phyloP scores from a whole-genome alignment of 2,113 vertebrate genomes.

The Girardinichthys multiradiatus region DNA sequence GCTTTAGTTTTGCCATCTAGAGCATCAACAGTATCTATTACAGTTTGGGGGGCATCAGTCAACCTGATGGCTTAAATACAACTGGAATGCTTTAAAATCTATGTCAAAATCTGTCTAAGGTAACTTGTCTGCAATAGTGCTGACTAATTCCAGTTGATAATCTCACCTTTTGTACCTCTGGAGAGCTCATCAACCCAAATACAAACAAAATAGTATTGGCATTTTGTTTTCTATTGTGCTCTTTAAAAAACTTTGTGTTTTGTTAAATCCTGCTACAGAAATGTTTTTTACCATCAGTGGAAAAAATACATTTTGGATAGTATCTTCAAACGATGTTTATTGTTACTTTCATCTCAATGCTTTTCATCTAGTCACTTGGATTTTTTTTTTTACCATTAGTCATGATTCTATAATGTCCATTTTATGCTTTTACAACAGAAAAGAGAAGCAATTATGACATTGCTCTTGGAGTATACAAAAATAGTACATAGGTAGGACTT shows the following conservation, averaged over 20 bases:
- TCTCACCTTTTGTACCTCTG: too few relatives aligned
- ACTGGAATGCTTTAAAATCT: too few relatives aligned
- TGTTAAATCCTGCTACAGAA: too few relatives aligned
- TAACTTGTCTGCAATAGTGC: too few relatives aligned
- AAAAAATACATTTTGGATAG: not conserved
- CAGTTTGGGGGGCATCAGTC: not conserved
- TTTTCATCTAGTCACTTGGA: not conserved
- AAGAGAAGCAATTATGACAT: not conserved
- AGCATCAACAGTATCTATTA: not conserved
- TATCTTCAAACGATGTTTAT: not conserved
- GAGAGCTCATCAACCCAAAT: too few relatives aligned
- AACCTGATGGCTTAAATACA: not conserved
- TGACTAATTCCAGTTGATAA: too few relatives aligned
- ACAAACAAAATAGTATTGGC: too few relatives aligned
- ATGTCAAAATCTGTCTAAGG: too few relatives aligned
- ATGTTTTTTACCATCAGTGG: too few relatives aligned
- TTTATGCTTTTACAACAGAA: not conserved
- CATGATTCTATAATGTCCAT: not conserved
- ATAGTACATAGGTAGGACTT: not conserved
- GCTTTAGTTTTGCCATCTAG: not conserved
- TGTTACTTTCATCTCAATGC: not conserved
- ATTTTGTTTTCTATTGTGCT: too few relatives aligned
- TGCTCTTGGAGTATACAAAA: not conserved
- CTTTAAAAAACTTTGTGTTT: too few relatives aligned
- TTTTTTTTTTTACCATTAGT: not conserved